Percentiles rank a stretch among this genome's conserved stretches.
phyloP scores from a whole-genome alignment of 2,113 vertebrate genomes.

The Neoarius graeffei region DNA sequence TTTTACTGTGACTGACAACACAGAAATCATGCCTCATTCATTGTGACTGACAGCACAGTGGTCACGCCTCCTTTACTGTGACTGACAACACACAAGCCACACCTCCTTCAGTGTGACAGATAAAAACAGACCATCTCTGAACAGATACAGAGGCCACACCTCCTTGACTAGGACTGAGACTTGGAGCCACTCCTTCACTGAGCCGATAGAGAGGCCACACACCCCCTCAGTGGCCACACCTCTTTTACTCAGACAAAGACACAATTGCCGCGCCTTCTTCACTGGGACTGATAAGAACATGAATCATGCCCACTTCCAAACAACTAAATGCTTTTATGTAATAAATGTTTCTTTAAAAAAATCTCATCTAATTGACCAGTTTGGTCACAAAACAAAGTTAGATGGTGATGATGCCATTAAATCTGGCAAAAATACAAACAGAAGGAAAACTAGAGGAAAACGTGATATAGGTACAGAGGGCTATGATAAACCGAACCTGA shows the following conservation, averaged over 20 bases:
- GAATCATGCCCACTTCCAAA: background rate
- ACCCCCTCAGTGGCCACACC: background rate
- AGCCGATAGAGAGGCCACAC: background rate
- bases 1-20: too few species aligned
- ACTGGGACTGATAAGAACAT: background rate
- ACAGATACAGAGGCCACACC: too few species aligned
- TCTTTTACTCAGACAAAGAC: background rate
- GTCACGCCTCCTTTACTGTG: too few species aligned
- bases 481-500: background rate
- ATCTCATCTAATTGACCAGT: background rate
- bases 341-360: too few species aligned
- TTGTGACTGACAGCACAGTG: too few species aligned
- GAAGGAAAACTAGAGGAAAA: background rate
- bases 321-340: background rate
- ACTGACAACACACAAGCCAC: too few species aligned
- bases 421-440: background rate
- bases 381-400: background rate
- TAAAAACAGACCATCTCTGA: too few species aligned
- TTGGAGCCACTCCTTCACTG: background rate
- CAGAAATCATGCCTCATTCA: too few species aligned
- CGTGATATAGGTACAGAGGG: background rate
- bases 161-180: background rate
- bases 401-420: background rate
- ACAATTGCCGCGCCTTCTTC: background rate
- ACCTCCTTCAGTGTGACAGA: too few species aligned